Percentiles rank a stretch among this genome's conserved stretches.
These are phyloP conservation scores for Hydrozoanthus tunicans DNA, from an alignment of 64 coral and sea anemone genomes.

Conservation along the genomic window DNA sequence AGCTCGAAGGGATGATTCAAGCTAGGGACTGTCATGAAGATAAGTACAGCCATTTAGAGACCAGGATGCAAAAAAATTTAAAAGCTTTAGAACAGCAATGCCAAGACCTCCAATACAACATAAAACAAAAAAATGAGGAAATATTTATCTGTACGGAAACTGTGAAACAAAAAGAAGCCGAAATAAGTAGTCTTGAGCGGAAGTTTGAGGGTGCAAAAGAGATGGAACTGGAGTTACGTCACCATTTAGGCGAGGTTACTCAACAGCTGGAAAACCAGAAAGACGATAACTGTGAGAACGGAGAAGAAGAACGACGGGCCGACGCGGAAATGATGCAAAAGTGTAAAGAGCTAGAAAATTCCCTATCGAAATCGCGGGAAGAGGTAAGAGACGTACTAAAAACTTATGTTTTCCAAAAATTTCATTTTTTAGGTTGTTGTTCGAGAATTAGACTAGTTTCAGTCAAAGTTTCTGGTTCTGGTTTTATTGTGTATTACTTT, in stretches of 20 bases:
- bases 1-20: background rate
- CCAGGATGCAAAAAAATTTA: slow-evolving; percentile 25
- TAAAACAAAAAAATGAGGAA: slow-evolving; percentile 82
- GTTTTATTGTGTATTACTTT: too few species aligned
- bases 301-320: slow-evolving; percentile 2
- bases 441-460: too few species aligned
- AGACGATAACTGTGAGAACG: background rate
- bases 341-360: background rate
- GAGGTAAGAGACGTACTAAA: background rate
- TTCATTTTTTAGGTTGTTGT: too few species aligned
- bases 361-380: slow-evolving; percentile 10
- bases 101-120: slow-evolving; percentile 70
- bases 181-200: slow-evolving; percentile 63
- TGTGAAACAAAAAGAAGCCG: slow-evolving; percentile 58
- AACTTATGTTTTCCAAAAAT: background rate
- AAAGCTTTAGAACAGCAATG: slow-evolving; percentile 51
- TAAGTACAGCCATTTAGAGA: slow-evolving; percentile 6
- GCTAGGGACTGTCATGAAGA: slow-evolving; percentile 27
- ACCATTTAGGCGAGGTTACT: slow-evolving; percentile 86
- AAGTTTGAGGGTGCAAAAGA: slow-evolving; percentile 71
- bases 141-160: slow-evolving; percentile 60
- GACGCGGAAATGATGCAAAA: background rate
- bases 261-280: slow-evolving; percentile 68
- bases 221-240: slow-evolving; percentile 79
- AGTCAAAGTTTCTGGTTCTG: too few species aligned